Evolutionary conservation across 2,797 vertebrate species (phyloP), one percentile per base, ranked within the genome.

Genomic region (Ambastaia sidthimunki): DNA sequence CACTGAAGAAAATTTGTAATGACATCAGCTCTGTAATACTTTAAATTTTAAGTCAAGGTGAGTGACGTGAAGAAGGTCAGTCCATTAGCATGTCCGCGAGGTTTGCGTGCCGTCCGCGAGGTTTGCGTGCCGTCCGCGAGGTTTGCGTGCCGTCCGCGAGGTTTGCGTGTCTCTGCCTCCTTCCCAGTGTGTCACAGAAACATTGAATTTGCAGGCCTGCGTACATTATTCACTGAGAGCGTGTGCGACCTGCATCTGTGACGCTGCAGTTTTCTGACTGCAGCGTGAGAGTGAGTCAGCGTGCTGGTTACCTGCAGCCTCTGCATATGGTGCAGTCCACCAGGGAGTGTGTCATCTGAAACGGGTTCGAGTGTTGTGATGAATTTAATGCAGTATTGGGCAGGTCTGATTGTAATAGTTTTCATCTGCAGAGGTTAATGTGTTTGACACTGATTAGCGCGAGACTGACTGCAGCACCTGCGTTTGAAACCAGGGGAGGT

Each of bases 151-250:
- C 4, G 25, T 47, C 21, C 3, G 23, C 12, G 10, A 15, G 18
- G 57, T 47, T 57, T 47, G 62, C 15, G 70, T 79, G 75, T 47
- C 7, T 71, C 34, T 55, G 50, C 71, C 82, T 77, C 41, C 44
- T 44, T 7, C 21, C 7, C 79, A 59, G 62, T 62, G 76, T 87
- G 57, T n/a, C n/a, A 70, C 82, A 86, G 81, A 19, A 85, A 87
- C 89, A 80, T 81, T 88, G 90, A 88, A 79, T 87, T 83, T 85
- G 90, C 87, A 89, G 83, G 88, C 80, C 66, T 82, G 76, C 62
- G 84, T 92, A 86, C 91, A 92, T 93, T 92, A 92, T 92, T 93
- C 86, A 91, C 91, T 82, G n/a, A 55, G 59, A 34, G 78, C 41
- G 19, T 4, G 57, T 83, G 77, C 25, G 54, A 31, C 44, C 71